Conservation (phyloP, 1,140 invertebrate genomes). For the Hyphantria cunea region DNA sequence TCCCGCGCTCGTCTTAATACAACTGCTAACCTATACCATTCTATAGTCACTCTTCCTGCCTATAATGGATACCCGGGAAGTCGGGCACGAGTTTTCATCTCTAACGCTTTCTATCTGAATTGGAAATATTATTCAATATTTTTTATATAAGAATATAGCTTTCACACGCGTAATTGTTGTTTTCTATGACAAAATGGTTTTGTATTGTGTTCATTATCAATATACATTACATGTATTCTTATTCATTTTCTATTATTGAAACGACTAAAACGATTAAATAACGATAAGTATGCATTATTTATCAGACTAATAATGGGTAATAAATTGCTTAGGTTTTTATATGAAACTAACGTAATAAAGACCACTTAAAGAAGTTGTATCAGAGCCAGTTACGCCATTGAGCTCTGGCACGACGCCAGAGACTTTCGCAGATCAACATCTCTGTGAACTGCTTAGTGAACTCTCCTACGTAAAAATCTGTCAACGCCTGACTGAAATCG, state of each 20-base stretch:
- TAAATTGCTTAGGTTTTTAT: conserved; percentile 11
- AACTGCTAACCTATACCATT: conserved; percentile 58
- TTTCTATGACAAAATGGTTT: conserved; percentile 3
- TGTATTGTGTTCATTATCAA: not conserved
- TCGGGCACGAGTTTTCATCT: conserved; percentile 42
- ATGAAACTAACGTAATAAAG: not conserved
- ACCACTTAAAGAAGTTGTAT: conserved; percentile 13
- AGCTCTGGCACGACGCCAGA: conserved; percentile 28
- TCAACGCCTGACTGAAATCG: conserved; percentile 32
- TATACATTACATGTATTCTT: too few relatives aligned
- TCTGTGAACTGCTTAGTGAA: conserved; percentile 38
- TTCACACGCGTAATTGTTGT: conserved; percentile 7
- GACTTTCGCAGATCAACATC: conserved; percentile 22
- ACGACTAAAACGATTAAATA: not conserved
- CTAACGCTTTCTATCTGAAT: conserved; percentile 39
- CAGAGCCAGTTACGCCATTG: conserved; percentile 10
- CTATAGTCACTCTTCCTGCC: conserved; percentile 48
- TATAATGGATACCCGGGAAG: conserved; percentile 53
- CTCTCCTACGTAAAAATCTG: conserved; percentile 31
- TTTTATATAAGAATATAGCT: conserved; percentile 3
- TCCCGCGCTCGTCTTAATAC: conserved; percentile 55
- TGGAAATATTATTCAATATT: conserved; percentile 31
- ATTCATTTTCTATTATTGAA: not conserved
- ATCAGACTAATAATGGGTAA: conserved; percentile 1
- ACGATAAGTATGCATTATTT: conserved; percentile 5